Evolutionary conservation across 2,113 vertebrate genomes (phyloP), one percentile per base, ranked within the genome.

Genomic region (Zapus hudsonius): DNA sequence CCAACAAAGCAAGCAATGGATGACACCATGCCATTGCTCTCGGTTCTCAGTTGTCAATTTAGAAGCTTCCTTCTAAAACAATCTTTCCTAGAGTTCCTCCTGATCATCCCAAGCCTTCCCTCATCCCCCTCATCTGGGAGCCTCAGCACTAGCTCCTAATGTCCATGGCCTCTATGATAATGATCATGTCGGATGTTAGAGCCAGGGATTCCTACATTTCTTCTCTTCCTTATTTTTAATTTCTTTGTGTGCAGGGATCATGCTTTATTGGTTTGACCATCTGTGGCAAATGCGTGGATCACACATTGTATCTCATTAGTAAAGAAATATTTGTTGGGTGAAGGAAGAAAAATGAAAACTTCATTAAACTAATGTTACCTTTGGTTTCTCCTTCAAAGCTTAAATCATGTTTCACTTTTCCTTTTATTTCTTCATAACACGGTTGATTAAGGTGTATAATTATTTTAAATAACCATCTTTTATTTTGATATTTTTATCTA

Each of bases 211-310:
- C 29, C 19, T 33, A 20, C 4, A 25, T 13, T 38, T 27, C 75
- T 66, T 55, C 19, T 75, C 12, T 63, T 74, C 20, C 31, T 92
- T 82, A 59, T 66, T 55, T 85, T 79, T 76, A 70, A 95, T 52
- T 57, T 86, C 4, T 27, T 84, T 33, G 1, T 64, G 23, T 47
- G 31, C 29, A 20, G n/a, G 83, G 55, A 23, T 80, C 59, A 36
- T 25, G 47, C 8, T 22, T 81, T 76, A 33, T 52, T 89, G 67
- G 31, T 69, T 69, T 87, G 66, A 61, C 61, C 25, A 40, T 38
- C 6, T 31, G 57, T 81, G 75, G 55, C 11, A 89, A 38, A 20
- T 10, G 6, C 27, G 66, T 66, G 91, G 73, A 42, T 38, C 47
- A 79, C 17, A 57, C 11, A 15, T 67, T 36, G 0, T 29, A 6